phyloP scores from a whole-genome alignment of 2,113 vertebrate species.

The Redunca redunca region DNA sequence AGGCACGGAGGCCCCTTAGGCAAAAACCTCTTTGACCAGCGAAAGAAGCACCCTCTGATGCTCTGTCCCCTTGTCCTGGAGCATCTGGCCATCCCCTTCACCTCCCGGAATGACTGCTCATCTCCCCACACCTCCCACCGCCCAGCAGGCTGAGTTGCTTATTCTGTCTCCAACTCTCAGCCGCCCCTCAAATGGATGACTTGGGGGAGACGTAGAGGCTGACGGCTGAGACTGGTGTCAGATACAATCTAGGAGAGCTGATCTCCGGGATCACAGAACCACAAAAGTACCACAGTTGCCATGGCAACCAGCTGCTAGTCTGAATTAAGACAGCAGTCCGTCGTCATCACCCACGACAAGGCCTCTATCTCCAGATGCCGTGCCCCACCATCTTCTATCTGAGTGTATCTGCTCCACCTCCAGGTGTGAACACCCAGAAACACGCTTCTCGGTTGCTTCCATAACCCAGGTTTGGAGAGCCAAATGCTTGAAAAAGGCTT shows the following conservation, averaged over 20 bases:
- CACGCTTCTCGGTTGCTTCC: neutral
- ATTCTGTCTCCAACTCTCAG: neutral
- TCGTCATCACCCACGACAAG: neutral
- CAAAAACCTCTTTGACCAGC: neutral
- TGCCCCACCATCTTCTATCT: neutral
- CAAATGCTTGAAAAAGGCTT: neutral
- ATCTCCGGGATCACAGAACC: neutral
- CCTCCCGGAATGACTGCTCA: neutral
- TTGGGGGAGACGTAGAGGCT: neutral
- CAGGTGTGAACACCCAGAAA: neutral
- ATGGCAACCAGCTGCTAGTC: constrained; percentile 33
- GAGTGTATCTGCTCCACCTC: neutral
- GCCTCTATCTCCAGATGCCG: neutral
- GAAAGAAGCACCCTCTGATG: neutral
- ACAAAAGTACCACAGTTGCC: neutral
- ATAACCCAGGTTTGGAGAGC: neutral
- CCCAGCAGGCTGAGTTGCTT: neutral
- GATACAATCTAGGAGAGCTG: neutral
- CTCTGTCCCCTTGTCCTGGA: neutral
- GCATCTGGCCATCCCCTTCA: neutral
- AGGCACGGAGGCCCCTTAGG: neutral
- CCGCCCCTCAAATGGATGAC: neutral
- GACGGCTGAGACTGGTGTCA: neutral
- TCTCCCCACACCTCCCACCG: neutral
- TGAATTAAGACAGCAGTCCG: constrained; percentile 11